phyloP scores from a whole-genome alignment of 2,113 vertebrate species.

The Pimephales promelas region DNA sequence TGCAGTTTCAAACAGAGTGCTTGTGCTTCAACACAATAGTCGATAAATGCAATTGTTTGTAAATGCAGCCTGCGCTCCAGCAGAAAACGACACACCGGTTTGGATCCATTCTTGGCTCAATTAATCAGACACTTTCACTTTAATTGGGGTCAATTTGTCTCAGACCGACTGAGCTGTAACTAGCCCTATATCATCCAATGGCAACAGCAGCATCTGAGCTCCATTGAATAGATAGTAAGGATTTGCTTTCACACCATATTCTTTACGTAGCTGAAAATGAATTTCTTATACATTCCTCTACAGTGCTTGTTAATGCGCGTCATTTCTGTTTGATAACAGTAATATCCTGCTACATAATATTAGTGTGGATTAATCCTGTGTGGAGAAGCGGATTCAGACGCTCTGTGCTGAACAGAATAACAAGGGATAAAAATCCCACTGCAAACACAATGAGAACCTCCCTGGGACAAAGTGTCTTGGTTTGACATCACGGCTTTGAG shows the following conservation, averaged over 20 bases:
- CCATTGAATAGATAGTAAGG: slow-evolving; percentile 19
- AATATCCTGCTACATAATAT: slow-evolving; percentile 39
- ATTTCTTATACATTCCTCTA: slow-evolving; percentile 43
- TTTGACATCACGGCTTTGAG: background rate
- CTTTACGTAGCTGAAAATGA: slow-evolving; percentile 33
- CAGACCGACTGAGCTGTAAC: slow-evolving; percentile 57
- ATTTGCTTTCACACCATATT: slow-evolving; percentile 17
- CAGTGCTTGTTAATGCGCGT: slow-evolving; percentile 31
- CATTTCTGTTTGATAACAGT: slow-evolving; percentile 45
- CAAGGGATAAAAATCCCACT: background rate
- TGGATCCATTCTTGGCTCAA: slow-evolving; percentile 64
- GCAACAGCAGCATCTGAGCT: background rate
- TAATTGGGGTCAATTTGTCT: slow-evolving; percentile 68
- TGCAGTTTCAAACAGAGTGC: background rate
- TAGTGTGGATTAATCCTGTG: slow-evolving; percentile 45
- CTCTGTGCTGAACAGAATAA: slow-evolving; percentile 4
- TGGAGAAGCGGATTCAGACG: background rate
- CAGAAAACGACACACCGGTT: slow-evolving; percentile 6
- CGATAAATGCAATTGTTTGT: slow-evolving; percentile 42
- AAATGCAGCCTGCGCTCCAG: slow-evolving; percentile 14
- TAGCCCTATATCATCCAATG: background rate
- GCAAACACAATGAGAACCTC: background rate
- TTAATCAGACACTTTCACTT: slow-evolving; percentile 67
- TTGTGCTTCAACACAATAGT: slow-evolving; percentile 7
- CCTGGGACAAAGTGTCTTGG: slow-evolving; percentile 8